Evolutionary conservation across 2,888 invertebrate genomes (phyloP).

Genomic region (Hedya salicella): DNA sequence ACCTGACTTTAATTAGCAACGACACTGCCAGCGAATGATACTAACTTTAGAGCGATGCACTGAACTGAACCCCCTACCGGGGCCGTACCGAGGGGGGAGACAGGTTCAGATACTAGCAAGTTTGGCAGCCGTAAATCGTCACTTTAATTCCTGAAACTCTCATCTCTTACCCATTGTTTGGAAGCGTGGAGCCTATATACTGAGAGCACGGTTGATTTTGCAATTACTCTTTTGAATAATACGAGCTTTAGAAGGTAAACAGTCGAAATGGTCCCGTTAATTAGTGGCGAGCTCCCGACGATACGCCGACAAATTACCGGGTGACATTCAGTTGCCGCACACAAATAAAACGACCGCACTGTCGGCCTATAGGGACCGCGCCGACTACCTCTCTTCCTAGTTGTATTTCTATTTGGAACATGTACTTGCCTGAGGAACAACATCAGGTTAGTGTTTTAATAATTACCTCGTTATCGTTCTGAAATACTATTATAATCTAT

Average conservation of each 20-base stretch:
- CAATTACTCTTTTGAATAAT: not conserved
- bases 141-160: slow-evolving; percentile 9
- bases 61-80: slow-evolving; percentile 46
- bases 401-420: slow-evolving; percentile 17
- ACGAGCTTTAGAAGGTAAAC: slow-evolving; percentile 17
- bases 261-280: slow-evolving; percentile 69
- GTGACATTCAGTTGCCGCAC: slow-evolving; percentile 65
- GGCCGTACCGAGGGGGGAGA: slow-evolving; percentile 49
- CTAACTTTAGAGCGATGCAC: slow-evolving; percentile 54
- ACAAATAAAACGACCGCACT: slow-evolving; percentile 63
- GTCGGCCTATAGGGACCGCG: slow-evolving; percentile 45
- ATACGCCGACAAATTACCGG: slow-evolving; percentile 72
- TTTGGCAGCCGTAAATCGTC: slow-evolving; percentile 68
- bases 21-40: slow-evolving; percentile 50
- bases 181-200: not conserved
- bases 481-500: too few relatives aligned
- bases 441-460: not conserved
- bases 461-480: too few relatives aligned
- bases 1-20: slow-evolving; percentile 50
- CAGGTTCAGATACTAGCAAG: slow-evolving; percentile 63
- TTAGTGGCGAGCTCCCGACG: slow-evolving; percentile 74
- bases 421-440: not conserved
- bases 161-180: slow-evolving; percentile 2
- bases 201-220: slow-evolving; percentile 14
- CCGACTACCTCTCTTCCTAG: slow-evolving; percentile 5